phyloP scores from a whole-genome alignment of 1,140 invertebrate genomes.

The Ips typographus region DNA sequence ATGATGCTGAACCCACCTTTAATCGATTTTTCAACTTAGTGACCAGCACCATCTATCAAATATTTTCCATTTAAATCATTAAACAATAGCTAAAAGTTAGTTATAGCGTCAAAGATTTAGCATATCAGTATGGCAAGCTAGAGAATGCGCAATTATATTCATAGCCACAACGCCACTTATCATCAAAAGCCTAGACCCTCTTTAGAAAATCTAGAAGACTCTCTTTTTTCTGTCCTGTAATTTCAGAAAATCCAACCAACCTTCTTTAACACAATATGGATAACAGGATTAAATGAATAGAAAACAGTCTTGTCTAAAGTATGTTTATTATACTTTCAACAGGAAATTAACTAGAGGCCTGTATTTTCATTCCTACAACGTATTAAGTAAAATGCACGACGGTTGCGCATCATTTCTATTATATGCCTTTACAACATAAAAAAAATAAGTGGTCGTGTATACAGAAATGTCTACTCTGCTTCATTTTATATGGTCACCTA shows the following conservation, averaged over 20 bases:
- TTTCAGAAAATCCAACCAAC: no score
- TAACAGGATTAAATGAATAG: no score
- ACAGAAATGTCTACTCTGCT: background rate
- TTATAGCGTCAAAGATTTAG: constrained; percentile 9
- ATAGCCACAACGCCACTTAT: background rate
- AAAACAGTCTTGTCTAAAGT: background rate
- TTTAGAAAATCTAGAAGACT: no score
- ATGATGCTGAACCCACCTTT: no score
- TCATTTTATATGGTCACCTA: background rate
- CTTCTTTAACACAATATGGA: no score
- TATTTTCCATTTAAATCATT: background rate
- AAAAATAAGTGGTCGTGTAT: background rate
- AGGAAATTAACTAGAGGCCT: constrained; percentile 3
- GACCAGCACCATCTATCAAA: no score
- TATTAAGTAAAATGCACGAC: background rate
- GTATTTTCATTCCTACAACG: background rate
- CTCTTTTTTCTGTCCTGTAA: no score
- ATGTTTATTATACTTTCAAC: constrained; percentile 5
- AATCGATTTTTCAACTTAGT: no score
- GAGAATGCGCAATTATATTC: background rate
- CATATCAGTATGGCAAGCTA: background rate
- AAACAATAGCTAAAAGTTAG: background rate
- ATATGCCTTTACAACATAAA: background rate
- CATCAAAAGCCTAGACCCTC: background rate
- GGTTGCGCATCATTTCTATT: background rate